Conservation (phyloP, 2,888 invertebrate genomes). For the Hirtodrosophila histrioides region DNA sequence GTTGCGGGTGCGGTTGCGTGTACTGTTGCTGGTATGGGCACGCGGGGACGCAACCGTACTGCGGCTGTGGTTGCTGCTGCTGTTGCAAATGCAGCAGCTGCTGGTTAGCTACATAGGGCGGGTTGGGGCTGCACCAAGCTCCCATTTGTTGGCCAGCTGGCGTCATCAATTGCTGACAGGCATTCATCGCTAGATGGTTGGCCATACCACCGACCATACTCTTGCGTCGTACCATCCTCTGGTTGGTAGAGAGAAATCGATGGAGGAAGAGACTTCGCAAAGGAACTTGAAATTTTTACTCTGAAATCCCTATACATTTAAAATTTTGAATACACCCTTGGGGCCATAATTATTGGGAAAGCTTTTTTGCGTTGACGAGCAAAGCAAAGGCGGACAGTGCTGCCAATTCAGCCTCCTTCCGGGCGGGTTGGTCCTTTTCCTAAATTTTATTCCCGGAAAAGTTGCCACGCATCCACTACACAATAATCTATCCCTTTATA, state of each 20-base stretch:
- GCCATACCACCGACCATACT: slow-evolving; percentile 20
- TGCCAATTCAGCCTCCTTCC: too few relatives aligned
- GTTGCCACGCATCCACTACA: too few relatives aligned
- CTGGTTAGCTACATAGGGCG: background rate
- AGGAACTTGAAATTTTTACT: slow-evolving; percentile 17
- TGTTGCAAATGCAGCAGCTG: slow-evolving; percentile 4
- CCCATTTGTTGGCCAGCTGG: slow-evolving; percentile 14
- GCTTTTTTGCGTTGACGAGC: slow-evolving; percentile 33
- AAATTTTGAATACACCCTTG: slow-evolving; percentile 47
- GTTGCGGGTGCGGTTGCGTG: background rate
- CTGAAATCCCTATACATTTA: slow-evolving; percentile 42
- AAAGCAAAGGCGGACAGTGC: slow-evolving; percentile 22
- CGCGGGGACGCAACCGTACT: background rate
- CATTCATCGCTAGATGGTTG: slow-evolving; percentile 32
- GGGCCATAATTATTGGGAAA: slow-evolving; percentile 39
- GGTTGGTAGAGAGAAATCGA: background rate
- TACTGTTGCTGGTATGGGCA: slow-evolving; percentile 2
- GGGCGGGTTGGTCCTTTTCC: too few relatives aligned
- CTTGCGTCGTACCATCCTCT: slow-evolving; percentile 49
- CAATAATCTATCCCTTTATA: too few relatives aligned
- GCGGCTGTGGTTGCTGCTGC: slow-evolving; percentile 1
- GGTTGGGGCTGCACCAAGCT: slow-evolving; percentile 3
- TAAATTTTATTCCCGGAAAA: too few relatives aligned
- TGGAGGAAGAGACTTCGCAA: background rate
- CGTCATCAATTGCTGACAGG: slow-evolving; percentile 29